Evolutionary conservation across 2,113 vertebrate genomes (phyloP), one percentile per base, ranked within the genome.

Genomic region (Climacteris rufus): DNA sequence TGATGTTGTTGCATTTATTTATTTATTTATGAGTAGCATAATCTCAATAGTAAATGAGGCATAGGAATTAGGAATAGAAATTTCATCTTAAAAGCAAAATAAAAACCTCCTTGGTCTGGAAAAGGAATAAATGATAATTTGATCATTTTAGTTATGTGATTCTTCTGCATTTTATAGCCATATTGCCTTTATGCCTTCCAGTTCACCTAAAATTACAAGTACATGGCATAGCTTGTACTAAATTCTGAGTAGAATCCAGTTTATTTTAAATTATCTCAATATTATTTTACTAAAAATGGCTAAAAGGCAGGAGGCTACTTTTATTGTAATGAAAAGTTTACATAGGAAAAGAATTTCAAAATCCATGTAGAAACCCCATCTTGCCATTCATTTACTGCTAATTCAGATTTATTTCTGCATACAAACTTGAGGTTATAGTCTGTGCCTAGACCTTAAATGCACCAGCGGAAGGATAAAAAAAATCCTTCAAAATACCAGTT

Each of bases 391-490:
- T 94, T 97, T 97, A 96, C 93, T 97, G 91, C 96, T 97, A 95
- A 94, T 95, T 97, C 96, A 90, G 59, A 97, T 94, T 98, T 97
- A 95, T 96, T 98, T 98, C 98, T 98, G 98, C 97, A 96, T 98
- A 98, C 97, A 98, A 98, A 97, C 97, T 98, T 97, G 97, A 98
- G 98, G 98, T 98, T 97, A 98, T 97, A 98, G 97, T 97, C 96
- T 97, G 98, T 98, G 98, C 98, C 98, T 98, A 98, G 97, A 98
- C 97, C 96, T 97, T 98, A 98, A 98, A 98, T 98, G 98, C 98
- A 98, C 98, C 98, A 99, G 98, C 98, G 97, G 97, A 98, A 97
- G 98, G 98, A 98, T 98, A 85, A 91, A 94, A 92, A 85, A 97
- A 98, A 97, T 97, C 91, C 98, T 98, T 97, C 98, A 98, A 97